Conservation (phyloP, 2,888 invertebrate species). For the Callinectes sapidus region DNA sequence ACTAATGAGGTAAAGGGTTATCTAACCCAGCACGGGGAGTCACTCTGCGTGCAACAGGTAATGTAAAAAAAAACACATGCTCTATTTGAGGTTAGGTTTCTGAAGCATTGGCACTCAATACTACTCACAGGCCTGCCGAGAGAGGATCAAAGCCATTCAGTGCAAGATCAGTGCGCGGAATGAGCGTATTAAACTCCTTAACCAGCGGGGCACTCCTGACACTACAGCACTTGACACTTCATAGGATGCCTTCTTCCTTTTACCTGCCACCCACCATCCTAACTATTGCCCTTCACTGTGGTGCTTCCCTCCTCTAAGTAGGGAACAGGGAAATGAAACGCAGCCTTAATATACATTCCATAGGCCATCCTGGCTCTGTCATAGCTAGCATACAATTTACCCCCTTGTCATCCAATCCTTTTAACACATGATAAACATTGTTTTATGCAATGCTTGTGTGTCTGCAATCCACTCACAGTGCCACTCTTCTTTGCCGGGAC, state of each 20-base stretch:
- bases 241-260: slow-evolving; percentile 58
- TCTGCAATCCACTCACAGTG: slow-evolving; percentile 70
- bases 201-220: slow-evolving; percentile 88
- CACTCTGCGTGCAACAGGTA: slow-evolving; percentile 57
- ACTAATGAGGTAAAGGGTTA: slow-evolving; percentile 65
- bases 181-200: slow-evolving; percentile 90
- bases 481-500: slow-evolving; percentile 72
- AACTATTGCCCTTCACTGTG: slow-evolving; percentile 58
- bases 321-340: slow-evolving; percentile 72
- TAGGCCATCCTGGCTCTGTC: slow-evolving; percentile 61
- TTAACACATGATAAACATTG: slow-evolving; percentile 67
- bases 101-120: slow-evolving; percentile 63
- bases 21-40: slow-evolving; percentile 39
- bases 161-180: slow-evolving; percentile 90
- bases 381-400: slow-evolving; percentile 67
- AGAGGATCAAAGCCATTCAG: slow-evolving; percentile 89
- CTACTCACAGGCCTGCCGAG: slow-evolving; percentile 84
- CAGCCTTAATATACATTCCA: slow-evolving; percentile 72
- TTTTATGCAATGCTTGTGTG: slow-evolving; percentile 70
- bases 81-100: slow-evolving; percentile 56
- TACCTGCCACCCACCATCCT: slow-evolving; percentile 56
- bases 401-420: slow-evolving; percentile 70
- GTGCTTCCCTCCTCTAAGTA: slow-evolving; percentile 69
- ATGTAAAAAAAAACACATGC: slow-evolving; percentile 43
- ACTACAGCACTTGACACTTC: slow-evolving; percentile 70